phyloP scores from a whole-genome alignment of 2,888 invertebrate species.

The Polymixis lichenea region DNA sequence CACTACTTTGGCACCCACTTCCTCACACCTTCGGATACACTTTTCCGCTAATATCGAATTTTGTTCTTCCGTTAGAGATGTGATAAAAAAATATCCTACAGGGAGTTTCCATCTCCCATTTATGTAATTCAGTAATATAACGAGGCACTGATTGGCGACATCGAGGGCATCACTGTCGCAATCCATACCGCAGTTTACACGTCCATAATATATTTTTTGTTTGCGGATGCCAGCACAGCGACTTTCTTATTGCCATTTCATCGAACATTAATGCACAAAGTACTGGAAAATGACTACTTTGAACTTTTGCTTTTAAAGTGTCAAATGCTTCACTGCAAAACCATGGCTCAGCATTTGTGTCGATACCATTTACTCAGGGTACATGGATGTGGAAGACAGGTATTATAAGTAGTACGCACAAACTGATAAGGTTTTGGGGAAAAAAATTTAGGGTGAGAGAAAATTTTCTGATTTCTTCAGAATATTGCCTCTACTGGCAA shows the following conservation, averaged over 20 bases:
- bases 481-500: constrained; percentile 19
- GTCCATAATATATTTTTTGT: constrained; percentile 9
- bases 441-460: constrained; percentile 1
- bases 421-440: constrained; percentile 4
- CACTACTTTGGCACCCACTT: neutral
- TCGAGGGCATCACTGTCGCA: constrained; percentile 8
- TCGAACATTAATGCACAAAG: constrained; percentile 16
- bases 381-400: constrained; percentile 5
- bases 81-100: constrained; percentile 15
- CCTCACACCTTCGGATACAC: constrained; percentile 7
- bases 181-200: constrained; percentile 5
- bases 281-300: neutral
- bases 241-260: constrained; percentile 31
- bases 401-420: constrained; percentile 9
- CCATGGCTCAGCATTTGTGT: constrained; percentile 17
- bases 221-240: constrained; percentile 4
- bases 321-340: constrained; percentile 24
- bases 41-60: neutral
- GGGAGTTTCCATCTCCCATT: constrained; percentile 20
- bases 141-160: constrained; percentile 13
- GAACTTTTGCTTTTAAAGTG: constrained; percentile 13
- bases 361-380: constrained; percentile 12
- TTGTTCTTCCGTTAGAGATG: neutral
- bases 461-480: constrained; percentile 16
- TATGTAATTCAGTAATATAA: constrained; percentile 8